phyloP scores from a whole-genome alignment of 2,113 vertebrate species.

The Cromileptes altivelis region DNA sequence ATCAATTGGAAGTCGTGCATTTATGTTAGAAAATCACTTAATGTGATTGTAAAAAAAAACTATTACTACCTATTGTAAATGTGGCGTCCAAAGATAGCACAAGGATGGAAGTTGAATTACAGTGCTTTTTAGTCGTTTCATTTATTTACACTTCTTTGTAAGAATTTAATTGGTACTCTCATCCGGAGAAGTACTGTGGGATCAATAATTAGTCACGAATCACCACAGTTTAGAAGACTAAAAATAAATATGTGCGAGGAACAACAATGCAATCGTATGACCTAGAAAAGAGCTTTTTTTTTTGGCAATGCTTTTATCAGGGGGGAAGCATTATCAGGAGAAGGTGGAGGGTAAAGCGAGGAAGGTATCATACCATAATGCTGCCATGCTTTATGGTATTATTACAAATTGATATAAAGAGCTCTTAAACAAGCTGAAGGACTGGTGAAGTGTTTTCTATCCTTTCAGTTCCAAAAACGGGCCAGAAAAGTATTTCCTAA shows the following conservation, averaged over 20 bases:
- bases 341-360: not conserved
- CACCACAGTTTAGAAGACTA: constrained; percentile 37
- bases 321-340: not conserved
- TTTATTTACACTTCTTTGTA: constrained; percentile 36
- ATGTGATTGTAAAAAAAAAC: not conserved
- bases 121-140: constrained; percentile 8
- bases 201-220: constrained; percentile 56
- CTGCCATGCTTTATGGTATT: not conserved
- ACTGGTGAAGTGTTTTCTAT: not conserved
- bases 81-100: constrained; percentile 13
- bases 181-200: constrained; percentile 15
- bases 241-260: constrained; percentile 42
- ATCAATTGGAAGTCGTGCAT: not conserved
- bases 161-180: constrained; percentile 22
- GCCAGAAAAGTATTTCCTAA: not conserved
- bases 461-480: not conserved
- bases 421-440: not conserved
- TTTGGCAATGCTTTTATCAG: not conserved
- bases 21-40: not conserved
- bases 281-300: constrained; percentile 9
- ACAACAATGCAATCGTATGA: constrained; percentile 26
- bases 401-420: not conserved
- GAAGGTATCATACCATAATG: constrained; percentile 3
- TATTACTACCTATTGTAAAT: not conserved
- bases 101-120: not conserved